phyloP scores from a whole-genome alignment of 2,113 vertebrate species.

The Egretta garzetta region DNA sequence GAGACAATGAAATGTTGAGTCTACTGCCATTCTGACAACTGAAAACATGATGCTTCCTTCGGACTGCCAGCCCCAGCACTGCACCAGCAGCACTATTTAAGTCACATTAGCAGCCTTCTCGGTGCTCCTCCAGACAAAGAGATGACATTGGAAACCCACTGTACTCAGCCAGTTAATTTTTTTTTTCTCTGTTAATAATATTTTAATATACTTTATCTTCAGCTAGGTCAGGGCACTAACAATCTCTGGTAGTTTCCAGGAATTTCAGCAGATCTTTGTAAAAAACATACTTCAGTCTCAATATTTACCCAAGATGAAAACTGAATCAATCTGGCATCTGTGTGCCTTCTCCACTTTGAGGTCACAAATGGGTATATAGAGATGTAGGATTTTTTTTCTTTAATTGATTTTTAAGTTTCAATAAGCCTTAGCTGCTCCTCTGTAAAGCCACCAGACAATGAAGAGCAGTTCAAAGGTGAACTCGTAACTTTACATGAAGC shows the following conservation, averaged over 20 bases:
- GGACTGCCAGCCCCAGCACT: neutral
- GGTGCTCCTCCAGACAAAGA: neutral
- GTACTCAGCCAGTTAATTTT: neutral
- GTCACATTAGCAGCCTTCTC: neutral
- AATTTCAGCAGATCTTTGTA: neutral
- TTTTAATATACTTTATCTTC: neutral
- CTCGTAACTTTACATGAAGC: conserved; percentile 7
- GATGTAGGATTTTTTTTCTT: neutral
- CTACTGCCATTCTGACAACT: neutral
- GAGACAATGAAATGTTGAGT: conserved; percentile 1
- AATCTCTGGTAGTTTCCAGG: neutral
- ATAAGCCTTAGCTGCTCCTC: neutral
- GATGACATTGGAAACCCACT: neutral
- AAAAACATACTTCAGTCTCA: neutral
- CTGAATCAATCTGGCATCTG: neutral
- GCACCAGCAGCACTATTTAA: neutral
- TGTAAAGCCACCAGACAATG: neutral
- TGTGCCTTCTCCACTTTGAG: neutral
- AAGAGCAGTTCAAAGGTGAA: conserved; percentile 16
- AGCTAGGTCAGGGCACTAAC: neutral
- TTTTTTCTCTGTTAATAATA: neutral
- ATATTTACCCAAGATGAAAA: conserved; percentile 36
- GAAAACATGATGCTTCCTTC: neutral
- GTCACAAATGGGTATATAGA: neutral
- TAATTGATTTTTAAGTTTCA: conserved; percentile 45